phyloP scores from a whole-genome alignment of 2,888 invertebrate species.

The Drosophila quinaria region DNA sequence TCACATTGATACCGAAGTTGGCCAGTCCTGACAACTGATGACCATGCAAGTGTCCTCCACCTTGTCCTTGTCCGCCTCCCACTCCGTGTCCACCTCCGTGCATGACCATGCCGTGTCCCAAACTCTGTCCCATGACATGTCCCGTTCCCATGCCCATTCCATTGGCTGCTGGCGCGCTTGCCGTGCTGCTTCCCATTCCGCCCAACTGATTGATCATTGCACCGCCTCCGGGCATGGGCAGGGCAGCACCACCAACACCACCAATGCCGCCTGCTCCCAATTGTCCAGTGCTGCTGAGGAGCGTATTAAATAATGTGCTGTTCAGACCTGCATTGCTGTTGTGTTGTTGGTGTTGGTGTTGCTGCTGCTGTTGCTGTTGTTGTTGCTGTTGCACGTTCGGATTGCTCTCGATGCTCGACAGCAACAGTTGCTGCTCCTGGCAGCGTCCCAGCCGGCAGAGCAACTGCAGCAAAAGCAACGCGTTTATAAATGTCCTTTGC shows the following conservation, averaged over 20 bases:
- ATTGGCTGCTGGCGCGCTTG: slow-evolving; percentile 26
- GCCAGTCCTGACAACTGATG: slow-evolving; percentile 80
- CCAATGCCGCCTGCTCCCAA: slow-evolving; percentile 26
- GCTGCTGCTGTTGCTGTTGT: slow-evolving; percentile 45
- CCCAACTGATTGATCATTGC: slow-evolving; percentile 51
- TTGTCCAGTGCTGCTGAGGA: slow-evolving; percentile 37
- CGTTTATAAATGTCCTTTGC: slow-evolving; percentile 44
- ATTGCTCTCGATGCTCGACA: slow-evolving; percentile 53
- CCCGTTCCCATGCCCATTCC: slow-evolving; percentile 32
- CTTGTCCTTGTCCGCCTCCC: slow-evolving; percentile 15
- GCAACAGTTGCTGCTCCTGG: slow-evolving; percentile 62
- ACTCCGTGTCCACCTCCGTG: slow-evolving; percentile 26
- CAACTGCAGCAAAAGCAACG: slow-evolving; percentile 52
- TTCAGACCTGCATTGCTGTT: slow-evolving; percentile 54
- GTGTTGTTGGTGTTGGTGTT: slow-evolving; percentile 50
- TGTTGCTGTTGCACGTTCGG: slow-evolving; percentile 43
- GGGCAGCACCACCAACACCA: slow-evolving; percentile 7
- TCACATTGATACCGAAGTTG: slow-evolving; percentile 77
- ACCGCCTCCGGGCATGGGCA: slow-evolving; percentile 39
- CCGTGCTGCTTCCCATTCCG: slow-evolving; percentile 40
- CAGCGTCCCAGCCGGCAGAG: slow-evolving; percentile 52
- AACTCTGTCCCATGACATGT: slow-evolving; percentile 29
- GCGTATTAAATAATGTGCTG: slow-evolving; percentile 77
- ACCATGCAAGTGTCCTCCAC: slow-evolving; percentile 66
- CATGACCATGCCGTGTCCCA: slow-evolving; percentile 30